Conservation (phyloP, 1,140 invertebrate species). For the Gonatopus flavifemur region DNA sequence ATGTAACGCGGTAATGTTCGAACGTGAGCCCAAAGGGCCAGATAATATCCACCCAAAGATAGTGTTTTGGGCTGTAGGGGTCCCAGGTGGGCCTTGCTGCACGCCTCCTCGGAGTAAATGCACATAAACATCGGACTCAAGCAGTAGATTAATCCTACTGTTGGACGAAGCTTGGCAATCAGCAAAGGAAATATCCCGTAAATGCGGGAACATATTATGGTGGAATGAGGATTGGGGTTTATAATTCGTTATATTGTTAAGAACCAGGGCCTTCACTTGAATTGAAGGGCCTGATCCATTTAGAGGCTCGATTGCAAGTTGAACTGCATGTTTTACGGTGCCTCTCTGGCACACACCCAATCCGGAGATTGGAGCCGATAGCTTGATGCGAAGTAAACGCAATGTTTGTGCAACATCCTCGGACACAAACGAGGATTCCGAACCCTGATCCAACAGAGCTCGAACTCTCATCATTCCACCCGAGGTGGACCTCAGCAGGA, state of each 20-base stretch:
- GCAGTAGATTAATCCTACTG: constrained; percentile 11
- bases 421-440: too few species aligned
- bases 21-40: too few species aligned
- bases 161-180: constrained; percentile 9
- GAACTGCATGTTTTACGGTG: not conserved
- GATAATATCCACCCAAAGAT: too few species aligned
- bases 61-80: constrained; percentile 36
- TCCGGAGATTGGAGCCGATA: not conserved
- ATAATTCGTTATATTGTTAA: not conserved
- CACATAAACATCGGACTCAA: constrained; percentile 16
- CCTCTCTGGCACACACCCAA: not conserved
- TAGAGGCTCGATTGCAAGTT: not conserved
- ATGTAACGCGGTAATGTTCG: too few species aligned
- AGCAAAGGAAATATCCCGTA: too few species aligned
- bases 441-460: too few species aligned
- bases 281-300: too few species aligned
- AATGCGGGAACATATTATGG: too few species aligned
- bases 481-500: not conserved
- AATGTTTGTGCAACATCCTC: constrained; percentile 2
- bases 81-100: not conserved
- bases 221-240: not conserved
- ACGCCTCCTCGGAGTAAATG: constrained; percentile 8
- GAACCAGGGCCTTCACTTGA: constrained; percentile 5
- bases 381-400: not conserved
- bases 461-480: not conserved